Evolutionary conservation across 2,888 invertebrate species (phyloP).

Genomic region (Marronus borbonicus): DNA sequence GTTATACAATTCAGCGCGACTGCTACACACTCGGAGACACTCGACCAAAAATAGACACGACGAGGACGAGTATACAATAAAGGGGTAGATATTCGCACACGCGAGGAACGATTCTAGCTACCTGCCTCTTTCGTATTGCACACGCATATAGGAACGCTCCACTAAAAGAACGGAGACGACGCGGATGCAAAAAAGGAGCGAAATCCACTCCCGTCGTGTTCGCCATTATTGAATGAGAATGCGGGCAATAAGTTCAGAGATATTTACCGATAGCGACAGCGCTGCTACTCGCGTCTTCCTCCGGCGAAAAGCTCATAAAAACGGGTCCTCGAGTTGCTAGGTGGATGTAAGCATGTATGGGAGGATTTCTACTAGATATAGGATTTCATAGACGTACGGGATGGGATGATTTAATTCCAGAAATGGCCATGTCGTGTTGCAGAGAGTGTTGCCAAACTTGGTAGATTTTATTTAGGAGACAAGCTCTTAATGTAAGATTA

Average conservation of each 20-base stretch:
- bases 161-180: background rate
- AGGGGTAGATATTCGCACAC: background rate
- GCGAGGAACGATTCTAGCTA: background rate
- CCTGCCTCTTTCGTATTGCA: too few relatives aligned
- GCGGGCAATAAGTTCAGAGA: background rate
- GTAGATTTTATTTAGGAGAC: too few relatives aligned
- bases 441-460: too few relatives aligned
- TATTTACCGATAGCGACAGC: background rate
- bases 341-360: background rate
- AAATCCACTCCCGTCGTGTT: background rate
- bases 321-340: background rate
- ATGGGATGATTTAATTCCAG: too few relatives aligned
- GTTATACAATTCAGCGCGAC: slow-evolving; percentile 9
- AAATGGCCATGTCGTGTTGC: too few relatives aligned
- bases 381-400: too few relatives aligned
- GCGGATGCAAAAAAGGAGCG: background rate
- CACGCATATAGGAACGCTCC: background rate
- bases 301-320: slow-evolving; percentile 3
- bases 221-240: slow-evolving; percentile 13
- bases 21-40: background rate
- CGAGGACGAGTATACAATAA: background rate
- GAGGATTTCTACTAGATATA: too few relatives aligned
- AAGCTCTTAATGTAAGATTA: too few relatives aligned
- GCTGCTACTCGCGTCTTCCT: background rate
- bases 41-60: too few relatives aligned